Evolutionary conservation across 2,797 vertebrate species (phyloP).

Genomic region (Oryzias dopingdopingensis): DNA sequence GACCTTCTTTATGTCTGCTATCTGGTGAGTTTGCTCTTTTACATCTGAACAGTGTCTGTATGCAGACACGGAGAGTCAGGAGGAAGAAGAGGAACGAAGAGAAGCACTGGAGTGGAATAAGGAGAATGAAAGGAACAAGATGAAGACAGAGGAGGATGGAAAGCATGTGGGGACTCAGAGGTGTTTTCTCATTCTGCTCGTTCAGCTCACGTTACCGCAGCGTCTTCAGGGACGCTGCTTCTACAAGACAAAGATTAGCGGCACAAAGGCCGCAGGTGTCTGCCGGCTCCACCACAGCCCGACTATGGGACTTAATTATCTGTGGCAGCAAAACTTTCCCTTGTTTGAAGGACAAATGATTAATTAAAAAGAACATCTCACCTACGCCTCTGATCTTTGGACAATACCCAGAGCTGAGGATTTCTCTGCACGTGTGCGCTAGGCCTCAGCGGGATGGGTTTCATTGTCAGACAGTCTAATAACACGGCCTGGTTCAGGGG

Average conservation of each 20-base stretch:
- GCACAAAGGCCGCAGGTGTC: slow-evolving; percentile 77
- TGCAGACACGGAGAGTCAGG: neutral
- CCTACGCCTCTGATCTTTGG: slow-evolving; percentile 73
- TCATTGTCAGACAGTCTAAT: slow-evolving; percentile 62
- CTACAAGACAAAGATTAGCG: slow-evolving; percentile 80
- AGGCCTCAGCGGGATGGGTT: slow-evolving; percentile 50
- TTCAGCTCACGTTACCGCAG: slow-evolving; percentile 22
- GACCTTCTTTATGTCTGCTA: no score
- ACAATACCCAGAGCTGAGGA: slow-evolving; percentile 60
- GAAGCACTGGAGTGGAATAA: neutral
- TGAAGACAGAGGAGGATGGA: slow-evolving; percentile 15
- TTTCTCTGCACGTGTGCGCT: slow-evolving; percentile 20
- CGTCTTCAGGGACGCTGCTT: slow-evolving; percentile 69
- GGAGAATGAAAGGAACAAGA: slow-evolving; percentile 1
- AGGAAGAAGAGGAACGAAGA: neutral
- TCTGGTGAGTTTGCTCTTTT: no score
- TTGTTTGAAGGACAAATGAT: slow-evolving; percentile 80
- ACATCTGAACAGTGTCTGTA: no score
- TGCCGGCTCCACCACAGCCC: slow-evolving; percentile 27
- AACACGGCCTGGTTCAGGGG: slow-evolving; percentile 36
- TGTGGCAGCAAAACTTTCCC: slow-evolving; percentile 70
- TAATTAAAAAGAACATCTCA: slow-evolving; percentile 81
- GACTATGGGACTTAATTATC: slow-evolving; percentile 81
- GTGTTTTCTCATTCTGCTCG: slow-evolving; percentile 74
- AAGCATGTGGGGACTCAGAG: slow-evolving; percentile 51